Base-by-base conservation (phyloP, 2,113 vertebrate genomes). In the Hippopotamus amphibius region DNA sequence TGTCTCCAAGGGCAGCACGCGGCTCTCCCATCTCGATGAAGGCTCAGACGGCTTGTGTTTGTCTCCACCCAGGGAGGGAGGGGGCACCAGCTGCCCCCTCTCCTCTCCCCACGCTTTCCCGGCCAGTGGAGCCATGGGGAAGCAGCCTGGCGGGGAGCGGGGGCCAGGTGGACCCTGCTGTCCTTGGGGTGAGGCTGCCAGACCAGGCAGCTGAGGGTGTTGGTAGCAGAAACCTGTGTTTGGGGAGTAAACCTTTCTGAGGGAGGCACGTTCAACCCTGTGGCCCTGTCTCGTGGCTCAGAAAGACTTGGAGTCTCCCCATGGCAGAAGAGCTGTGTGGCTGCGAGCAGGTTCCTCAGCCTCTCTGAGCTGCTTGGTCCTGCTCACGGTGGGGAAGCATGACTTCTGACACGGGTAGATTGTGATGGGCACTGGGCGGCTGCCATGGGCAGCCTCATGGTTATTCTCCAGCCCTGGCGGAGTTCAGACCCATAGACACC, bases 381-480 rank as follows among this genome's bases (percentile, higher is more conserved):
- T 22, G 3, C 24, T 14, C 41, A 6, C 5, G 16, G 41, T 16
- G 14, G 28, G 10, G 43, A 33, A 21, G 15, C 1, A 0, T 12
- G 90, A 41, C 41, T 2, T 3, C 41, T 17, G 69, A 6, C 48
- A 11, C 11, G 6, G 33, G n/a, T 5, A 11, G 63, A 55, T 13
- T 1, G 7, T 17, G 57, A 7, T 17, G 33, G 22, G n/a, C 50
- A 7, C 50, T 13, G 4, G 5, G 19, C 1, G 17, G n/a, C 77
- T 17, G 1, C 71, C 26, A 24, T 65, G 63, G 41, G 33, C 59
- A 63, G 48, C 50, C 46, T 55, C 14, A 0, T 24, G 16, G 12
- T 57, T 30, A 28, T 9, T 63, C 21, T 61, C 30, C 14, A 53
- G 43, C 43, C 65, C 63, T 22, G 63, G 71, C 0, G 0, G 66